phyloP scores from a whole-genome alignment of 92 coral and sea anemone species.

The Plumapathes pennacea region DNA sequence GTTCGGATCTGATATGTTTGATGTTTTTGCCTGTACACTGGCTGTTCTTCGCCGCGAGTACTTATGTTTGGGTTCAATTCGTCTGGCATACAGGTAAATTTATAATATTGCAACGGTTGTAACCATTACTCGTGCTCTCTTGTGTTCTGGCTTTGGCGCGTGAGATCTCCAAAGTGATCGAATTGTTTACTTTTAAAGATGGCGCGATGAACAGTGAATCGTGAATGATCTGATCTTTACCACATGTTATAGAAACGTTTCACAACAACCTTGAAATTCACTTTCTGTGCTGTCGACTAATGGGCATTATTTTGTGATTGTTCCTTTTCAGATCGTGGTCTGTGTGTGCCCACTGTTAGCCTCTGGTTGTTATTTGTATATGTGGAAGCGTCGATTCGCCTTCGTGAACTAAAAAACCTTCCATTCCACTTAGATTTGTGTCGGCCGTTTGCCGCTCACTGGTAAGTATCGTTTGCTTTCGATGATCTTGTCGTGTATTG shows the following conservation, averaged over 20 bases:
- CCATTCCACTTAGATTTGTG: constrained; percentile 98
- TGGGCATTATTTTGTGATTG: not conserved
- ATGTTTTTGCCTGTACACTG: constrained; percentile 95
- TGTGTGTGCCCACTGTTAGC: constrained; percentile 92
- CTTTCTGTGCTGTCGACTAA: no score
- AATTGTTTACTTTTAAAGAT: no score
- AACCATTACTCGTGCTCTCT: no score
- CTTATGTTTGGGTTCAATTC: constrained; percentile 99
- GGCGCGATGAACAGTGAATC: no score
- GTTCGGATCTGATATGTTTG: constrained; percentile 91
- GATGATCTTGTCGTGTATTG: not conserved
- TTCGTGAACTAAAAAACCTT: constrained; percentile 89
- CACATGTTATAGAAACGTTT: constrained; percentile 5
- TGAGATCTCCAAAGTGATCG: no score
- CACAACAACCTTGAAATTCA: no score
- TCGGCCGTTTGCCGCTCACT: constrained; percentile 99
- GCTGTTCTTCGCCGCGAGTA: constrained; percentile 98
- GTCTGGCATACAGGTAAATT: constrained; percentile 98
- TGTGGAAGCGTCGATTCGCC: constrained; percentile 94
- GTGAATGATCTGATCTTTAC: constrained; percentile 35
- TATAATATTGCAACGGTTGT: no score
- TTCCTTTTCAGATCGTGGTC: constrained; percentile 81
- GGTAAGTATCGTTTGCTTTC: constrained; percentile 58
- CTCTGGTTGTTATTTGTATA: constrained; percentile 96
- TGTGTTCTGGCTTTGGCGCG: no score